phyloP scores from a whole-genome alignment of 2,113 vertebrate species.

The sheep (Ovis aries) region DNA sequence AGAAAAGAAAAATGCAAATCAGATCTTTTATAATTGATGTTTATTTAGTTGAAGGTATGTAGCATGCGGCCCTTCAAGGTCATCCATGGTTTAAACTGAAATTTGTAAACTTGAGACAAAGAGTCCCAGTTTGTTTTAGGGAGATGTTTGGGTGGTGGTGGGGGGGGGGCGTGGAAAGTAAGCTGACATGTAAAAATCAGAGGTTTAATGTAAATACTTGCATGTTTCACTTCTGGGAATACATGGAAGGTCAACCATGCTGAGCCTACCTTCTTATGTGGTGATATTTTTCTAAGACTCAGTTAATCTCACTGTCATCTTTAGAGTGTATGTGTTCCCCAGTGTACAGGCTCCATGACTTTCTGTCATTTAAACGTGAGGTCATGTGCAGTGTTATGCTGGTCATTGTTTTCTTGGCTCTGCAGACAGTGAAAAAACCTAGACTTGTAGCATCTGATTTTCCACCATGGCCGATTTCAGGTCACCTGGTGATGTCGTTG shows the following conservation, averaged over 20 bases:
- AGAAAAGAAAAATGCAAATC: not conserved
- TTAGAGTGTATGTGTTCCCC: not conserved
- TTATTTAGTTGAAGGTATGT: not conserved
- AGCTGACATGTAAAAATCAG: not conserved
- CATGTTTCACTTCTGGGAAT: not conserved
- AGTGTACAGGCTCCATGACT: not conserved
- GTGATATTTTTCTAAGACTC: not conserved
- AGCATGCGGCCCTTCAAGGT: not conserved
- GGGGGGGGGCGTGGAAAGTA: not conserved
- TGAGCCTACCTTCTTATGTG: not conserved
- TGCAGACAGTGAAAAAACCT: not conserved
- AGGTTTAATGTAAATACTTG: not conserved
- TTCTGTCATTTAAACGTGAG: not conserved
- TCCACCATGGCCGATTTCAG: not conserved
- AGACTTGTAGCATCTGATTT: not conserved
- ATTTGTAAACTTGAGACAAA: not conserved
- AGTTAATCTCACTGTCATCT: not conserved
- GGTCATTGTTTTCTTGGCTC: not conserved
- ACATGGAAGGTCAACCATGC: not conserved
- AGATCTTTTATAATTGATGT: not conserved
- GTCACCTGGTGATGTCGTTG: not conserved
- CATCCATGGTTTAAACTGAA: not conserved
- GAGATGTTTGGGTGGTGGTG: not conserved
- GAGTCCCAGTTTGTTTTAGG: not conserved
- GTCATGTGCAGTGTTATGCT: fast-evolving